Evolutionary conservation across 2,113 vertebrate genomes (phyloP).

Genomic region (Carlito syrichta): DNA sequence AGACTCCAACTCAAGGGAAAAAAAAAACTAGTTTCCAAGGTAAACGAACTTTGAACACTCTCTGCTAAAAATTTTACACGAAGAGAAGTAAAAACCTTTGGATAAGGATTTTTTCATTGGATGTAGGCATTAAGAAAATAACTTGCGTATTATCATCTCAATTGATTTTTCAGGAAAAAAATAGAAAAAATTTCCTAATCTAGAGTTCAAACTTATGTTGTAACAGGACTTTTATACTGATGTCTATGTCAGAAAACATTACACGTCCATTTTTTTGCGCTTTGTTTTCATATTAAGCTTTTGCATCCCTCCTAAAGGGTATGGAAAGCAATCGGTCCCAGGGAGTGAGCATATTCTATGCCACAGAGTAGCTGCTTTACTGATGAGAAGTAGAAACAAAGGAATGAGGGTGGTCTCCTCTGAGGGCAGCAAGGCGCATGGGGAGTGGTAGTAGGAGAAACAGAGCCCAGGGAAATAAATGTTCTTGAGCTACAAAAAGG

Average conservation of each 20-base stretch:
- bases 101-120: neutral
- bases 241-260: neutral
- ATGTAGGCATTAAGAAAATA: neutral
- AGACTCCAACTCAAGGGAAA: no score
- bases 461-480: neutral
- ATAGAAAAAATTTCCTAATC: neutral
- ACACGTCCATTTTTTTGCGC: neutral
- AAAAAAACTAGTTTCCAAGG: no score
- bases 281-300: neutral
- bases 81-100: neutral
- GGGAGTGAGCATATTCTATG: neutral
- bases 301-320: neutral
- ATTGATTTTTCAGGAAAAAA: neutral
- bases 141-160: neutral
- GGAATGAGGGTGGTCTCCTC: neutral
- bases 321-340: neutral
- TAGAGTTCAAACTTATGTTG: neutral
- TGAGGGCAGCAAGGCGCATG: neutral
- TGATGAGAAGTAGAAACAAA: slow-evolving; percentile 39
- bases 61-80: neutral
- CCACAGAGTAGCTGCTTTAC: neutral
- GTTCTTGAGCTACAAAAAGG: slow-evolving; percentile 56
- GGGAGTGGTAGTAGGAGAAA: neutral
- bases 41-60: neutral
- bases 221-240: neutral